Evolutionary conservation across 1,140 invertebrate genomes (phyloP).

Genomic region (Helicoverpa armigera): DNA sequence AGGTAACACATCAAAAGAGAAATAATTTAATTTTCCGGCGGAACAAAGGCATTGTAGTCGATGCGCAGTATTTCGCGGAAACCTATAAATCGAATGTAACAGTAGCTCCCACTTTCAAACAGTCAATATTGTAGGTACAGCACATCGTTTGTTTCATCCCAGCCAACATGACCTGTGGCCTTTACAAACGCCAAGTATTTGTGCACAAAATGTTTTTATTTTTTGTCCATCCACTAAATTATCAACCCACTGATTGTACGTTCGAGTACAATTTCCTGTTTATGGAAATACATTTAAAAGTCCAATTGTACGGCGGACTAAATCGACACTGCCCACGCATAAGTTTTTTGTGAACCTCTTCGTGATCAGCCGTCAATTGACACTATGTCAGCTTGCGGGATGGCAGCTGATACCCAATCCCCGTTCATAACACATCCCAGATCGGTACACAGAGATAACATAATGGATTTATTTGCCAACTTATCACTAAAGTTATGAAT

Average conservation of each 20-base stretch:
- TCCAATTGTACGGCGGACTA: background rate
- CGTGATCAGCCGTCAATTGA: slow-evolving; percentile 17
- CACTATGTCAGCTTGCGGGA: slow-evolving; percentile 12
- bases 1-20: too few species aligned
- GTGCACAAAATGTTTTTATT: background rate
- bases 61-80: too few species aligned
- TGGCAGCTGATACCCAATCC: slow-evolving; percentile 27
- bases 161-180: background rate
- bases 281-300: background rate
- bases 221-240: too few species aligned
- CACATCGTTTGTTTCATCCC: slow-evolving; percentile 13
- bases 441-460: slow-evolving; percentile 43
- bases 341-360: slow-evolving; percentile 2
- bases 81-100: background rate
- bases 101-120: background rate
- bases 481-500: slow-evolving; percentile 76
- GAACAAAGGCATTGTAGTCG: too few species aligned
- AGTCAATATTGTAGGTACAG: background rate
- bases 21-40: too few species aligned
- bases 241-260: background rate
- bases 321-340: background rate
- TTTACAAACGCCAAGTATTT: background rate
- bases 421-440: slow-evolving; percentile 32
- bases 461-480: slow-evolving; percentile 47
- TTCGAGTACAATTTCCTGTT: background rate